phyloP scores from a whole-genome alignment of 2,888 invertebrate species.

The Clivina fossor region DNA sequence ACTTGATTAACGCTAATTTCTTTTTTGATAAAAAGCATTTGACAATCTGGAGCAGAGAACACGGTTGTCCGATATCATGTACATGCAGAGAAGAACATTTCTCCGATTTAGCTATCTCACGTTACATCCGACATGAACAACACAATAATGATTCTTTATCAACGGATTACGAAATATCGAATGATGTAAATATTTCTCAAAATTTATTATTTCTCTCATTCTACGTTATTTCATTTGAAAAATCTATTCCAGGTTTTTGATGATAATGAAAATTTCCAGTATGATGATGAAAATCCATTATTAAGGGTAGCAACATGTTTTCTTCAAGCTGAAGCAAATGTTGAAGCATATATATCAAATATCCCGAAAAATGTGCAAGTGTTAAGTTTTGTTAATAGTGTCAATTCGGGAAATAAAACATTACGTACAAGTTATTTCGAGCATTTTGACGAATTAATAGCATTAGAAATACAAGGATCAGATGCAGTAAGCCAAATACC shows the following conservation, averaged over 20 bases:
- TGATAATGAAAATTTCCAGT: constrained; percentile 49
- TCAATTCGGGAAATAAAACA: constrained; percentile 54
- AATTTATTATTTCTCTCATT: no score
- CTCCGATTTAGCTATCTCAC: constrained; percentile 58
- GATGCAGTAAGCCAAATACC: constrained; percentile 46
- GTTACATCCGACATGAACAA: constrained; percentile 53
- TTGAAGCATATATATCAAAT: constrained; percentile 50
- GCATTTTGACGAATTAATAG: constrained; percentile 57
- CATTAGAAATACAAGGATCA: constrained; percentile 63
- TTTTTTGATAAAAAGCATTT: no score
- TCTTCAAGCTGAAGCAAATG: constrained; percentile 54
- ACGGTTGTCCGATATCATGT: constrained; percentile 56
- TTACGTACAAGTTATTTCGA: constrained; percentile 54
- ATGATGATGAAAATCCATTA: constrained; percentile 51
- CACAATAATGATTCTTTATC: constrained; percentile 15
- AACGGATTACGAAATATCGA: constrained; percentile 36
- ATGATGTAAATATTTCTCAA: constrained; percentile 47
- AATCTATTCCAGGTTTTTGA: constrained; percentile 52
- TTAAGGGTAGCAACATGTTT: constrained; percentile 59
- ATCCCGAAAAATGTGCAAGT: constrained; percentile 58
- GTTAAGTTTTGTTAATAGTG: constrained; percentile 60
- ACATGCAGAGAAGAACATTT: constrained; percentile 60
- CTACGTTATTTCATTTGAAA: neutral
- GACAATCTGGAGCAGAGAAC: constrained; percentile 49
- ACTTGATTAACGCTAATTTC: neutral